Evolutionary conservation across 2,888 invertebrate genomes (phyloP), one percentile per base, ranked within the genome.

Genomic region (Polia nebulosa): DNA sequence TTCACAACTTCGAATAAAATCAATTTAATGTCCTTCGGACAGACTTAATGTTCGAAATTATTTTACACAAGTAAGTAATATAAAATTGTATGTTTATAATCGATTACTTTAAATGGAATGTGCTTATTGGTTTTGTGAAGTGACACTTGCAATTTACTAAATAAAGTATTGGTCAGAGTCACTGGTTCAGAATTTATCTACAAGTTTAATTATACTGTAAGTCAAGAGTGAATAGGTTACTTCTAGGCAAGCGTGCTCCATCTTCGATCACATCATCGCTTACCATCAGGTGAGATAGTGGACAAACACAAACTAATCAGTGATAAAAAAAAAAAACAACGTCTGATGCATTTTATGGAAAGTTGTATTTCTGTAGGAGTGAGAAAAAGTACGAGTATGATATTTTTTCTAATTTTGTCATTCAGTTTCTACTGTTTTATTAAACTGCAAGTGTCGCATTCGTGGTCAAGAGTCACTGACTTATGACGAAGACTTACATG

Each of bases 1-100:
- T 81, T 93, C 92, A 93, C 92, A 93, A 93, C 93, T 86, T 90
- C 81, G 77, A 88, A 89, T 89, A 82, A 92, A 91, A 91, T 85
- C 71, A 90, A 90, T 89, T 90, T 90, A 87, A 78, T 84, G 89
- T 90, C 92, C 72, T 77, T 72, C 73, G 86, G 92, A 91, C 90
- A 72, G 76, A 77, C 63, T 79, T 74, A 77, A 70, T 59, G 69
- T 20, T 70, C 51, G 56, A 84, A 83, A 85, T 83, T 82, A 83
- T 81, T 85, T 72, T 72, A 76, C 62, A 70, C 76, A 76, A 63
- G 53, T 76, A 76, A 63, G 53, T 76, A 78, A 77, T 83, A 81
- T 49, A 82, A 80, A 77, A 78, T 62, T 70, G 65, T 59, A 59
- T 82, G 79, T 67, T 74, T 60, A 59, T 80, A 73, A 80, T 83